Conservation (phyloP, 2,113 vertebrate species). For the Archilochus colubris region DNA sequence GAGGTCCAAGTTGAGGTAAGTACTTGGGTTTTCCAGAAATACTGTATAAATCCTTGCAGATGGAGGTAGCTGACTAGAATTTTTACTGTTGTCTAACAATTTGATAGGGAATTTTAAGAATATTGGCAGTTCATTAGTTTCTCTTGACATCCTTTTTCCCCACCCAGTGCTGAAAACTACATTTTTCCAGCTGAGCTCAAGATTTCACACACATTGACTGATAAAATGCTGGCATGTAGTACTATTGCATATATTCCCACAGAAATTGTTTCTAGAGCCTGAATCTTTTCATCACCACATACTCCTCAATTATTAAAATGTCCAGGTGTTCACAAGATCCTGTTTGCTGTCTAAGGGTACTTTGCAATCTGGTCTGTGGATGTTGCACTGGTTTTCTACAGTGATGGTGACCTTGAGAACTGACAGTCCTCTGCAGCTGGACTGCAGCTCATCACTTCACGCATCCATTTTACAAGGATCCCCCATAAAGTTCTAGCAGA, state of each 20-base stretch:
- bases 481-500: neutral
- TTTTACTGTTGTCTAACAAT: neutral
- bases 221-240: neutral
- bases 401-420: neutral
- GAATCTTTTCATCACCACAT: neutral
- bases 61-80: neutral
- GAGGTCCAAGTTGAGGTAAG: neutral
- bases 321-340: neutral
- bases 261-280: neutral
- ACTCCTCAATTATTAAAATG: neutral
- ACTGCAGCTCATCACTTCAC: neutral
- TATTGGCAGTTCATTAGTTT: neutral
- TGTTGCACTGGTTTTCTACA: neutral
- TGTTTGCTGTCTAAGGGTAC: neutral
- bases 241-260: neutral
- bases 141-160: neutral
- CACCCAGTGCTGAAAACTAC: accelerated
- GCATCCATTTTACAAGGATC: neutral
- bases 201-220: neutral
- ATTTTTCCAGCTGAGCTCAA: neutral
- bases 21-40: neutral
- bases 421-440: neutral
- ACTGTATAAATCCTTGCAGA: neutral
- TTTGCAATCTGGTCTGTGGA: neutral
- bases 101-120: neutral